A percentile compares a stretch with the other conserved stretches of the same genome.
phyloP scores from a whole-genome alignment of 2,797 vertebrate genomes.

The Enteromius treurensis region DNA sequence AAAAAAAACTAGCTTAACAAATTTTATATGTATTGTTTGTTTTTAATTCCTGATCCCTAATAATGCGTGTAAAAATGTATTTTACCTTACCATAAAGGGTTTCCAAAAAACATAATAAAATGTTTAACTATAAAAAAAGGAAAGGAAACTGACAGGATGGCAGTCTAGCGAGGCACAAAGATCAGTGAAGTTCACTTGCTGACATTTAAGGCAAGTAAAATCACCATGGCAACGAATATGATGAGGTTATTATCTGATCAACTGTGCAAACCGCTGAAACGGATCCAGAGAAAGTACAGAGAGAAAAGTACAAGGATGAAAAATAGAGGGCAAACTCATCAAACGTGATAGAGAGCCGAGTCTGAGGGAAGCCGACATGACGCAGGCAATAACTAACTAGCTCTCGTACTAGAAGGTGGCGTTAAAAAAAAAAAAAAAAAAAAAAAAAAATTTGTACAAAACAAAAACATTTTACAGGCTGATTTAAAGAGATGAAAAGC shows the following conservation, averaged over 20 bases:
- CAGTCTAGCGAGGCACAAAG: neutral
- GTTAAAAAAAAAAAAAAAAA: neutral
- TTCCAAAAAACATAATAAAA: neutral
- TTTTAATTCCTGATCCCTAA: neutral
- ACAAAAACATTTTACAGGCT: slow-evolving; percentile 46
- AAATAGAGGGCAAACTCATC: slow-evolving; percentile 6
- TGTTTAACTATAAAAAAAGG: neutral
- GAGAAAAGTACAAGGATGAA: slow-evolving; percentile 13
- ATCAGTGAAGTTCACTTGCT: slow-evolving; percentile 33
- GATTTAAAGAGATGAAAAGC: slow-evolving; percentile 57
- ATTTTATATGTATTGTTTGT: neutral
- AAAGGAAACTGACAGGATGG: neutral
- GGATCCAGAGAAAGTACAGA: neutral
- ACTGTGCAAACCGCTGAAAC: neutral
- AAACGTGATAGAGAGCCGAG: neutral
- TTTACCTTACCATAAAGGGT: neutral
- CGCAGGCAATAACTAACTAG: neutral
- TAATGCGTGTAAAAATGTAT: neutral
- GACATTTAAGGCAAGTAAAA: slow-evolving; percentile 37
- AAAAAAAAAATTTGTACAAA: no score
- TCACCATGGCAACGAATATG: slow-evolving; percentile 23
- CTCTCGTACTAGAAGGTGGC: slow-evolving; percentile 1
- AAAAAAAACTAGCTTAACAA: no score
- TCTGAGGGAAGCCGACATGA: neutral
- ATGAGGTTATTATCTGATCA: slow-evolving; percentile 37